These are phyloP conservation scores for Coregonus sp. DNA, from an alignment of 2,797 vertebrate species.

Conservation along the genomic window DNA sequence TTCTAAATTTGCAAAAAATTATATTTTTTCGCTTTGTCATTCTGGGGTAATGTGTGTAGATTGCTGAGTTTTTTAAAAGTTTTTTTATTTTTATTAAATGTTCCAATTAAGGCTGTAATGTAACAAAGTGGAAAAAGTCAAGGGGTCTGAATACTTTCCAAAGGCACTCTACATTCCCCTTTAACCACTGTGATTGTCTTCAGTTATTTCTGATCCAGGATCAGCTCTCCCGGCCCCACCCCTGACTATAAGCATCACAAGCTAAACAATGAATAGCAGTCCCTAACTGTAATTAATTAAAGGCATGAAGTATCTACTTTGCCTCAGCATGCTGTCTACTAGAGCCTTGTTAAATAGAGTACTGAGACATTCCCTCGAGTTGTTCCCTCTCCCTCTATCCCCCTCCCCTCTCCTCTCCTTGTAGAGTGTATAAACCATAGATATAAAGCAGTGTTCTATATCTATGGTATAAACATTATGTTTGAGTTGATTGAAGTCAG, in stretches of 20 bases:
- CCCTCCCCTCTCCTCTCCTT: neutral
- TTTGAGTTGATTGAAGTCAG: conserved; percentile 66
- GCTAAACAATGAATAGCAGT: neutral
- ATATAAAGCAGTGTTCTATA: too few species aligned
- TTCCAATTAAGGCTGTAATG: too few species aligned
- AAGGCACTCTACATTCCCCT: neutral
- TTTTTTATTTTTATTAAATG: too few species aligned
- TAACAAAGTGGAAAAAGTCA: too few species aligned
- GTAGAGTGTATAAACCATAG: conserved; percentile 37
- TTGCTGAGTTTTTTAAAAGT: too few species aligned
- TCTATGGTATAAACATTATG: conserved; percentile 51
- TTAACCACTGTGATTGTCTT: neutral
- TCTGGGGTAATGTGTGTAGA: too few species aligned
- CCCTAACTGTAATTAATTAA: neutral
- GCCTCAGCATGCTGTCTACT: neutral
- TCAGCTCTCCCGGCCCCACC: neutral
- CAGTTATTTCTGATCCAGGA: neutral
- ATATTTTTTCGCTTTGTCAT: too few species aligned
- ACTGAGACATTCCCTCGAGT: neutral
- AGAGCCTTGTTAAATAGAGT: neutral
- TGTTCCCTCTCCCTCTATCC: neutral
- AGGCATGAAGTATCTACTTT: neutral
- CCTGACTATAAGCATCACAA: too few species aligned
- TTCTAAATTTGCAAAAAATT: too few species aligned
- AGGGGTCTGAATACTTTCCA: too few species aligned